phyloP scores from a whole-genome alignment of 1,140 invertebrate species.

The Pemphigus obesinymphae region DNA sequence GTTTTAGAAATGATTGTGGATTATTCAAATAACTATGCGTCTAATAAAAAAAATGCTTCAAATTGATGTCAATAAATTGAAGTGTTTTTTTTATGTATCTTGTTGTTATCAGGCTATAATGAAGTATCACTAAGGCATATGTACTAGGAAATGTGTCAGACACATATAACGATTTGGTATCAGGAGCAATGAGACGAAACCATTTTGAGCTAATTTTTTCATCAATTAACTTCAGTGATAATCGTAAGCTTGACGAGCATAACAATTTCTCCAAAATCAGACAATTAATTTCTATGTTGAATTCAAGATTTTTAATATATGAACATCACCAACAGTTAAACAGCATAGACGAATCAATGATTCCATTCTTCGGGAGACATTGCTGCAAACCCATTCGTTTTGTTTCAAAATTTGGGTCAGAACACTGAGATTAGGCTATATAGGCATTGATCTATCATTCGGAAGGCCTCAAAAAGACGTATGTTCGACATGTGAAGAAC shows the following conservation, averaged over 20 bases:
- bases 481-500: no score
- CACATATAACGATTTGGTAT: conserved; percentile 44
- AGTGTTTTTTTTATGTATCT: conserved; percentile 18
- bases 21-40: neutral
- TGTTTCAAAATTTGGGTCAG: conserved; percentile 52
- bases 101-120: neutral
- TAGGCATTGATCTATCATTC: no score
- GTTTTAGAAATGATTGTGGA: neutral
- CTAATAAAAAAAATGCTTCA: neutral
- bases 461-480: no score
- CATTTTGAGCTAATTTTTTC: conserved; percentile 45
- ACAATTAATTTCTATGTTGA: conserved; percentile 45
- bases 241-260: conserved; percentile 47
- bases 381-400: conserved; percentile 52
- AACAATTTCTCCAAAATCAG: conserved; percentile 49
- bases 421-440: conserved; percentile 38
- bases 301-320: conserved; percentile 51
- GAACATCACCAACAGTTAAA: conserved; percentile 49
- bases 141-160: conserved; percentile 42
- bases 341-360: conserved; percentile 54
- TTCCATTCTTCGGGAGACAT: conserved; percentile 55
- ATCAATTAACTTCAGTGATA: conserved; percentile 48
- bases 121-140: neutral
- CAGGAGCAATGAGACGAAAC: conserved; percentile 43
- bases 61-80: neutral